Percentiles rank a stretch among this genome's conserved stretches.
Evolutionary conservation across 2,113 vertebrate genomes (phyloP).

Genomic region (Ovis aries): DNA sequence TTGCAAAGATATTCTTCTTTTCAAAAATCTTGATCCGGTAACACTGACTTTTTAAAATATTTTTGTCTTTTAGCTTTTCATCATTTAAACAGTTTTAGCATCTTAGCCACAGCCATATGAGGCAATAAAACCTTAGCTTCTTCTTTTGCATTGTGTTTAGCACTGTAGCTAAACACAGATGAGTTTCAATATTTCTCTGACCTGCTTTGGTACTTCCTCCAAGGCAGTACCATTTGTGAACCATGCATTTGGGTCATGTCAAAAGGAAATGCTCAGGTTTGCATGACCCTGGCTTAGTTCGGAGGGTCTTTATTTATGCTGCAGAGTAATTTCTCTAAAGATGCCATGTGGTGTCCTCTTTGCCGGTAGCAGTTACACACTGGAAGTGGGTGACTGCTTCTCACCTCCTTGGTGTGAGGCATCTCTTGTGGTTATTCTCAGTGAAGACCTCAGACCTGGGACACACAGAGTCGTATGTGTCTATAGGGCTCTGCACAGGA

Average conservation of each 20-base stretch:
- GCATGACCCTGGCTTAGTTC: neutral
- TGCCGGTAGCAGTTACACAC: neutral
- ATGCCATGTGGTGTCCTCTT: neutral
- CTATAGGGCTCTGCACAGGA: neutral
- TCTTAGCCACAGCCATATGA: neutral
- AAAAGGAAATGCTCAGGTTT: neutral
- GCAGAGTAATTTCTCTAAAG: neutral
- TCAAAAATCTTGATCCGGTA: slow-evolving; percentile 99
- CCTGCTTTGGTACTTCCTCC: neutral
- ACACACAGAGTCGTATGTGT: neutral
- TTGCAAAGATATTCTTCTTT: slow-evolving; percentile 96
- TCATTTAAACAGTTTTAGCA: neutral
- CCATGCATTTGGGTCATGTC: neutral
- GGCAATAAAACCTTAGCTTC: neutral
- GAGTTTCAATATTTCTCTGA: neutral
- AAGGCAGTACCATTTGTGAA: neutral
- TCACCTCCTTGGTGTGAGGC: neutral
- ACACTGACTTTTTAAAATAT: neutral
- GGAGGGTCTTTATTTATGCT: neutral
- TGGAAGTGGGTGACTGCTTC: neutral
- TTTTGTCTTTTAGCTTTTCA: slow-evolving; percentile 27
- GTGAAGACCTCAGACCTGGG: neutral
- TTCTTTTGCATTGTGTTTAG: neutral
- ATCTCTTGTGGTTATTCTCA: neutral
- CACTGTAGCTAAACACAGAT: neutral